Percentiles rank a stretch among this genome's conserved stretches.
These are phyloP conservation scores for Luscinia megarhynchos DNA, from an alignment of 2,797 vertebrate species.

Conservation along the genomic window DNA sequence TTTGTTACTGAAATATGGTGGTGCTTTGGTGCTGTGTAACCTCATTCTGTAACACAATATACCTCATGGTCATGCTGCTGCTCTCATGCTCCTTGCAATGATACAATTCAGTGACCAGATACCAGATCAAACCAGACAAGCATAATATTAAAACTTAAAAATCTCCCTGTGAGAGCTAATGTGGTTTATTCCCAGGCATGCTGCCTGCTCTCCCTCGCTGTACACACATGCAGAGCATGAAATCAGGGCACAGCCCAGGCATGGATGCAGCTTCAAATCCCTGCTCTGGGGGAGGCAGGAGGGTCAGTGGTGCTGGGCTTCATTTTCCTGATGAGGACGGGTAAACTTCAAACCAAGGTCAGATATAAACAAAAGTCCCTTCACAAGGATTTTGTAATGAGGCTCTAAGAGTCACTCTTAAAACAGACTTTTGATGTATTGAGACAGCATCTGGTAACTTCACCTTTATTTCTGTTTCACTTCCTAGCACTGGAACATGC, in stretches of 20 bases:
- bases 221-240: background rate
- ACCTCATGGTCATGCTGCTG: slow-evolving; percentile 70
- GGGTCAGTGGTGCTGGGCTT: background rate
- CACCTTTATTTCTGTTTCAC: background rate
- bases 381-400: background rate
- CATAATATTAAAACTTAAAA: slow-evolving; percentile 56
- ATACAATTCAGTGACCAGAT: slow-evolving; percentile 61
- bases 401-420: background rate
- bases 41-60: slow-evolving; percentile 72
- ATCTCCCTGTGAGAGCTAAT: background rate
- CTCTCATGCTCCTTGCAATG: slow-evolving; percentile 57
- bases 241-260: background rate
- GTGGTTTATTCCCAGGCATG: background rate
- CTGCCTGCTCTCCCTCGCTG: background rate
- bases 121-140: slow-evolving; percentile 69
- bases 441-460: background rate
- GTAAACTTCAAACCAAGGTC: background rate
- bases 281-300: background rate
- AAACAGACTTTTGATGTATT: background rate
- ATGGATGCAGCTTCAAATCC: background rate
- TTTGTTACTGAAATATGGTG: slow-evolving; percentile 75
- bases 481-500: background rate
- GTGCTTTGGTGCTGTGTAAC: slow-evolving; percentile 70
- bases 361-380: background rate
- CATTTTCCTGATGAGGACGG: background rate